phyloP scores from a whole-genome alignment of 2,888 invertebrate species.

The Rhagium mordax region DNA sequence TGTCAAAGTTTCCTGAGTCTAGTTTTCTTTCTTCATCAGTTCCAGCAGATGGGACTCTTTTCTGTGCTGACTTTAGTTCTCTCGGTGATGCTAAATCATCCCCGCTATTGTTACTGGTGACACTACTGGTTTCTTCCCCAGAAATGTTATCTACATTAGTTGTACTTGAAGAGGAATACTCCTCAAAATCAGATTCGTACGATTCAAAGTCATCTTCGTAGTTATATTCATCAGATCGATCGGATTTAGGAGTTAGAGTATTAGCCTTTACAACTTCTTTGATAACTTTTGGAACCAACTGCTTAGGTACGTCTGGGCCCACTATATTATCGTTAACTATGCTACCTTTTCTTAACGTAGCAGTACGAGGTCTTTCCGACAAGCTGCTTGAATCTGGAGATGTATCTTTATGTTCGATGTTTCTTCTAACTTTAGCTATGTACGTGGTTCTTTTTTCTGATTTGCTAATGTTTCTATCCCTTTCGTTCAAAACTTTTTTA shows the following conservation, averaged over 20 bases:
- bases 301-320: conserved; percentile 61
- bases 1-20: conserved; percentile 76
- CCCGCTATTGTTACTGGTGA: conserved; percentile 50
- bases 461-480: neutral
- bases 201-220: conserved; percentile 75
- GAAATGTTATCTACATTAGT: conserved; percentile 43
- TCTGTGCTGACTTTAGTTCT: conserved; percentile 33
- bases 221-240: conserved; percentile 53
- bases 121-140: conserved; percentile 50
- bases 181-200: conserved; percentile 75
- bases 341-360: conserved; percentile 65
- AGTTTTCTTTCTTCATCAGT: conserved; percentile 72
- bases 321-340: conserved; percentile 65
- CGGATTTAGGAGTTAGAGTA: conserved; percentile 32
- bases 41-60: conserved; percentile 51
- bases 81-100: conserved; percentile 26
- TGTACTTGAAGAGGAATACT: conserved; percentile 60
- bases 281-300: conserved; percentile 9
- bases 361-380: conserved; percentile 66
- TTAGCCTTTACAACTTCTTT: conserved; percentile 23
- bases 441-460: neutral
- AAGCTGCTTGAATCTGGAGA: conserved; percentile 55
- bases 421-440: neutral
- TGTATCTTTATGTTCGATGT: conserved; percentile 38
- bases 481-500: neutral